Percentiles rank a stretch among this genome's conserved stretches.
Conservation (phyloP, 2,797 vertebrate species). For the Enteromius radiatus region DNA sequence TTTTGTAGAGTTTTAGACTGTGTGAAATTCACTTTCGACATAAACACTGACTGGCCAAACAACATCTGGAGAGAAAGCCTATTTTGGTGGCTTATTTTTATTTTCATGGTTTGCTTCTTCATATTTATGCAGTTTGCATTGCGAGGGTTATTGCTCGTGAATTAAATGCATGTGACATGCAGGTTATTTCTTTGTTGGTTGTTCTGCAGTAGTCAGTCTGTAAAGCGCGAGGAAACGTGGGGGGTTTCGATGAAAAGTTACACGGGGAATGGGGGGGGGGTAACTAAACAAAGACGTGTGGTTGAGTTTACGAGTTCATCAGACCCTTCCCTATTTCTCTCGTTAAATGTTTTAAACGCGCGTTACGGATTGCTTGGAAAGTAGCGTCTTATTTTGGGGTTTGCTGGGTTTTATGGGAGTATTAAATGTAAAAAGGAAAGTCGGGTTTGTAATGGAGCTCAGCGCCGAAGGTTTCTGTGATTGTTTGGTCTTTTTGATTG, state of each 20-base stretch:
- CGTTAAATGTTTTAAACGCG: constrained; percentile 24
- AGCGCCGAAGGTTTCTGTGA: constrained; percentile 72
- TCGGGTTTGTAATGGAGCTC: background rate
- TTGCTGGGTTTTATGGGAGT: background rate
- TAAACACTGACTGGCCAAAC: background rate
- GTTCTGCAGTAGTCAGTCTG: constrained; percentile 14
- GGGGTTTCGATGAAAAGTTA: constrained; percentile 55
- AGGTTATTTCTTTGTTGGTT: constrained; percentile 41
- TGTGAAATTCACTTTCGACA: background rate
- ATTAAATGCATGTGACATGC: background rate
- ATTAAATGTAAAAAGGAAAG: background rate
- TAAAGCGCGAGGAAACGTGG: constrained; percentile 35
- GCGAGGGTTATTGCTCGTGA: background rate
- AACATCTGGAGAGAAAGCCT: constrained; percentile 9
- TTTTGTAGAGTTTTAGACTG: background rate
- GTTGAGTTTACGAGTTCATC: constrained; percentile 38
- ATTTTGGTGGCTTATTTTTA: background rate
- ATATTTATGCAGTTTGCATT: background rate
- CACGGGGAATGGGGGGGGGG: constrained; percentile 60
- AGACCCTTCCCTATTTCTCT: background rate
- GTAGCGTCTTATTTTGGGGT: background rate
- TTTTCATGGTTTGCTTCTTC: background rate
- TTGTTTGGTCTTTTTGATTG: constrained; percentile 85
- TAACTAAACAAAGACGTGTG: constrained; percentile 81
- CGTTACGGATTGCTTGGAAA: background rate